Percentiles rank a stretch among this genome's conserved stretches.
phyloP scores from a whole-genome alignment of 64 coral and sea anemone genomes.

The Porites australiensis region DNA sequence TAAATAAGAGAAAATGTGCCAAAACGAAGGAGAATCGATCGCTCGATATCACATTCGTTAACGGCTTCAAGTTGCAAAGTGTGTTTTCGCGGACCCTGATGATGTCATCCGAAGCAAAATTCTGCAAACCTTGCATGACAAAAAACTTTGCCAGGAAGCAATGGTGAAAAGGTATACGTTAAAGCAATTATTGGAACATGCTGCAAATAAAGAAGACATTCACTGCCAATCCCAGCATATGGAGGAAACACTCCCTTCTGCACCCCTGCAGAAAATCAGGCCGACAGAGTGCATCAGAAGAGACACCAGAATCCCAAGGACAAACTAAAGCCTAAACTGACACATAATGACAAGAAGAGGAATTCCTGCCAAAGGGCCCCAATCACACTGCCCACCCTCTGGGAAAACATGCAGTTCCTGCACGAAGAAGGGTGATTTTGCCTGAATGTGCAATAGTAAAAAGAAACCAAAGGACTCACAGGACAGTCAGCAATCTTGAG shows the following conservation, averaged over 20 bases:
- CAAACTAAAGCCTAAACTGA: background rate
- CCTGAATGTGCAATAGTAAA: background rate
- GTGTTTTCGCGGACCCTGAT: background rate
- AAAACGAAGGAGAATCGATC: conserved; percentile 28
- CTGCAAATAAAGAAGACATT: no score
- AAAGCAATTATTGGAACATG: no score
- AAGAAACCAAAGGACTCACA: background rate
- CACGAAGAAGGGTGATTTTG: background rate
- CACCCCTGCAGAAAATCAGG: background rate
- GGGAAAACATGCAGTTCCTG: background rate
- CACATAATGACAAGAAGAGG: no score
- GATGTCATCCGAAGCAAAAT: conserved; percentile 3
- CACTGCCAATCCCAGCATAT: background rate
- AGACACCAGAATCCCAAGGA: background rate
- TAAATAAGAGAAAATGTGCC: conserved; percentile 14
- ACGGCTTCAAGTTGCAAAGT: background rate
- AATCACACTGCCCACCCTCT: background rate
- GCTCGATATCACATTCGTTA: conserved; percentile 28
- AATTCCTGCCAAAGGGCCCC: no score
- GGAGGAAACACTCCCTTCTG: background rate
- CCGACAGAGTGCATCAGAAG: background rate
- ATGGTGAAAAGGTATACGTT: no score
- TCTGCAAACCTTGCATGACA: conserved; percentile 13
- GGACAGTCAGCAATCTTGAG: background rate
- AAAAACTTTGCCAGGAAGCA: conserved; percentile 23